A percentile compares a stretch with the other conserved stretches of the same genome.
phyloP scores from a whole-genome alignment of 1,140 invertebrate species.

The Drosophila seguyi region DNA sequence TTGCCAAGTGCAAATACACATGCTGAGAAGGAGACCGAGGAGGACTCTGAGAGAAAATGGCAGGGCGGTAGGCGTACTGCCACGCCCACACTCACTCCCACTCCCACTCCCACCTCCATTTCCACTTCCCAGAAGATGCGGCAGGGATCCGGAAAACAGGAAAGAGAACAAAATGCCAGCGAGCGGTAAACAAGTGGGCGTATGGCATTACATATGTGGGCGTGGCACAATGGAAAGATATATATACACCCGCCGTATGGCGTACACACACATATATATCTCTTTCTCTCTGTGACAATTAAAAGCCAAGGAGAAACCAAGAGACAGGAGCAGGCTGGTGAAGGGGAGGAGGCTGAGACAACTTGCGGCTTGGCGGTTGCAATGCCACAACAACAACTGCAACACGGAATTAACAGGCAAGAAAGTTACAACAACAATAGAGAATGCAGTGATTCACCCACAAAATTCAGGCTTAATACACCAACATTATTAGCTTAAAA shows the following conservation, averaged over 20 bases:
- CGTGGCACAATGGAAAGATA: constrained; percentile 21
- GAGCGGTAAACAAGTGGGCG: constrained; percentile 64
- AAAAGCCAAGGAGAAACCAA: constrained; percentile 31
- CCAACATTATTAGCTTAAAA: neutral
- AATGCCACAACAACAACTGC: constrained; percentile 20
- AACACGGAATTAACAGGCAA: neutral
- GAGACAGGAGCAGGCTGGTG: neutral
- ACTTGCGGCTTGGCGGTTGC: constrained; percentile 29
- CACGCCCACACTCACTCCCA: constrained; percentile 12
- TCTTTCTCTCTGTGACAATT: constrained; percentile 43
- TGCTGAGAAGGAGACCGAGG: constrained; percentile 19
- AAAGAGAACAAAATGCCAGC: constrained; percentile 42
- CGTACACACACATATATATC: neutral
- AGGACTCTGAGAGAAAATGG: constrained; percentile 8
- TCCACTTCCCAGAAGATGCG: neutral
- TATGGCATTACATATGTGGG: constrained; percentile 38
- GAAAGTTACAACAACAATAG: constrained; percentile 14
- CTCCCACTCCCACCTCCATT: no score
- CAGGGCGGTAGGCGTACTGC: constrained; percentile 1
- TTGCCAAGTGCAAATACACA: constrained; percentile 73
- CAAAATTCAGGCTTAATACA: neutral
- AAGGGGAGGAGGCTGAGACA: constrained; percentile 11
- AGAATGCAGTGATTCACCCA: neutral
- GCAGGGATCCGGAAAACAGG: constrained; percentile 14
- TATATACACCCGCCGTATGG: constrained; percentile 1